A percentile compares a stretch with the other conserved stretches of the same genome.
Conservation (phyloP, 2,113 vertebrate genomes). For the Elephas maximus region DNA sequence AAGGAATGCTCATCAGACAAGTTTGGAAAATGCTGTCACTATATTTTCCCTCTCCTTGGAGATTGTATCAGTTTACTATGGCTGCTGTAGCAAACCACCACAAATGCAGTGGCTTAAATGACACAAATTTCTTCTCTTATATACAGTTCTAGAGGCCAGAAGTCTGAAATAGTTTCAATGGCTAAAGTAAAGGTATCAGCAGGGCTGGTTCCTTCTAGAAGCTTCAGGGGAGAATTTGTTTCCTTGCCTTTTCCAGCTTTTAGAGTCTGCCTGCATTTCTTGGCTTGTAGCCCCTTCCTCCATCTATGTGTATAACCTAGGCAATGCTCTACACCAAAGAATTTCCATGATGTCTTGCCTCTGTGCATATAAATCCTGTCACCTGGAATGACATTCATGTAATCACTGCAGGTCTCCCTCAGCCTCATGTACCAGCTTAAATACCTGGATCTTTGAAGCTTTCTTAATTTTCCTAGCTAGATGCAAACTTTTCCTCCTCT, state of each 20-base stretch:
- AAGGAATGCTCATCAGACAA: not conserved
- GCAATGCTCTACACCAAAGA: not conserved
- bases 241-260: not conserved
- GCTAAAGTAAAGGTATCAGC: not conserved
- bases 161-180: not conserved
- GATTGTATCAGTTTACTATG: not conserved
- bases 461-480: not conserved
- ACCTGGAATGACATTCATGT: not conserved
- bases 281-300: too few species aligned
- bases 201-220: not conserved
- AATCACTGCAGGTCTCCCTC: not conserved
- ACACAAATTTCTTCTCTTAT: not conserved
- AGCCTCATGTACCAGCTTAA: not conserved
- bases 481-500: not conserved
- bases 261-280: not conserved
- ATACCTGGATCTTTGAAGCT: not conserved
- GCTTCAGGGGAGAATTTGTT: too few species aligned
- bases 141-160: not conserved
- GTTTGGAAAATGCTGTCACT: not conserved
- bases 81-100: not conserved
- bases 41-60: not conserved
- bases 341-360: not conserved
- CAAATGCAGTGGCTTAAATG: not conserved
- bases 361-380: not conserved
- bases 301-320: too few species aligned